Base-by-base conservation (phyloP, 2,113 vertebrate species). In the zebrafish (Danio rerio) region DNA sequence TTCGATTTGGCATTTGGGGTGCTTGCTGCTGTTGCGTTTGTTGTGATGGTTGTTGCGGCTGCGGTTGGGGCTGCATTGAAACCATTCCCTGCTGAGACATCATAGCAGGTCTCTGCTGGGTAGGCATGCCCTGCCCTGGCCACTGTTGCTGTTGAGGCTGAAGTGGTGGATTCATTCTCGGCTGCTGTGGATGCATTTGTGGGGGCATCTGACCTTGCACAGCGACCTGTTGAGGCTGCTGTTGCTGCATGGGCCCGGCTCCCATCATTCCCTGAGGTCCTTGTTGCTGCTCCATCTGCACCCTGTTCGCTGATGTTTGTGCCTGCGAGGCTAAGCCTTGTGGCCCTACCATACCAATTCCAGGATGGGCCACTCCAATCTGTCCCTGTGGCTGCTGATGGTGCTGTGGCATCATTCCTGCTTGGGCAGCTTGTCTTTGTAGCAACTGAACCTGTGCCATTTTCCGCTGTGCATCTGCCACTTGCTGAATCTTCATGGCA, bases 401-500 rank as follows among this genome's bases (percentile, higher is more conserved):
- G 92, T 97, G 96, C 45, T 95, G 92, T 4, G 91, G 91, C 83
- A 94, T 93, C 88, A 98, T 90, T 69, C 91, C 91, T 0, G 89
- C 85, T 77, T 89, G 90, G 0, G 81, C 84, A 3, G 89, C 89
- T 0, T 97, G 97, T 88, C 96, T 94, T 86, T 97, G 96, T 76
- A 97, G 94, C 78, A 95, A 92, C 45, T 96, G 95, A 62, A 93
- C 94, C 0, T 96, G 95, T 5, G 96, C 96, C 96, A 98, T 96
- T 92, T 98, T 97, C 87, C 97, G 94, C 88, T 99, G 97, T 5
- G 96, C 96, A 74, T 99, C 97, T 0, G 98, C 98, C 7, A 97
- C 96, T 86, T 96, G 94, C 86, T 99, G 97, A 86, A 99, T 99
- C 93, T 98, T 97, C 96, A 98, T 95, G 6, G 98, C 97, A 77